Conservation (phyloP, 2,888 invertebrate species). For the Peribatodes rhomboidaria region DNA sequence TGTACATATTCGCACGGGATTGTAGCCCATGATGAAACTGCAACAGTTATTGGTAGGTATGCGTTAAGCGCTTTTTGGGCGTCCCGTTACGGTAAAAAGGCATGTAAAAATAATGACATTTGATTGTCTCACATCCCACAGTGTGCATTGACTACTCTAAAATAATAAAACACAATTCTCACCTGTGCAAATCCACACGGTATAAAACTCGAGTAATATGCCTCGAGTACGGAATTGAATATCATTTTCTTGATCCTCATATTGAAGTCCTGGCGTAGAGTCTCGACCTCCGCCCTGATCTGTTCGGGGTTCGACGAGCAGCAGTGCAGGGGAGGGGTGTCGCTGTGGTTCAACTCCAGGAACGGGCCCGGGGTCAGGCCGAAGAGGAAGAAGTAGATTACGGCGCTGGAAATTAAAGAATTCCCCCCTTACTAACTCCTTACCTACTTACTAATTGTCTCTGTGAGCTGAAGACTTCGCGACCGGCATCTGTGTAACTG, state of each 20-base stretch:
- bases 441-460: too few species aligned
- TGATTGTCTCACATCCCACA: too few species aligned
- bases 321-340: conserved; percentile 90
- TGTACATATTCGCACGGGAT: too few species aligned
- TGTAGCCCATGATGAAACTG: too few species aligned
- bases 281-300: conserved; percentile 94
- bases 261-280: conserved; percentile 95
- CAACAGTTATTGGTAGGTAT: too few species aligned
- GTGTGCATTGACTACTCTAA: too few species aligned
- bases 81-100: too few species aligned
- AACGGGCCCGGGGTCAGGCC: conserved; percentile 92
- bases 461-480: too few species aligned
- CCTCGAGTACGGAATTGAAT: conserved; percentile 93
- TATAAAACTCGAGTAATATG: conserved; percentile 95
- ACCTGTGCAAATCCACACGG: conserved; percentile 97
- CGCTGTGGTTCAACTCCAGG: conserved; percentile 87
- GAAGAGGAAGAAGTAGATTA: conserved; percentile 93
- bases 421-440: too few species aligned
- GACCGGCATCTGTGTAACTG: too few species aligned
- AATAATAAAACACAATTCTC: conserved; percentile 41
- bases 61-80: too few species aligned
- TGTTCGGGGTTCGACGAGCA: conserved; percentile 91
- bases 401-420: conserved; percentile 83
- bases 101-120: too few species aligned
- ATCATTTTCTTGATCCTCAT: conserved; percentile 95